Evolutionary conservation across 2,797 vertebrate species (phyloP).

Genomic region (Enteromius radiatus): DNA sequence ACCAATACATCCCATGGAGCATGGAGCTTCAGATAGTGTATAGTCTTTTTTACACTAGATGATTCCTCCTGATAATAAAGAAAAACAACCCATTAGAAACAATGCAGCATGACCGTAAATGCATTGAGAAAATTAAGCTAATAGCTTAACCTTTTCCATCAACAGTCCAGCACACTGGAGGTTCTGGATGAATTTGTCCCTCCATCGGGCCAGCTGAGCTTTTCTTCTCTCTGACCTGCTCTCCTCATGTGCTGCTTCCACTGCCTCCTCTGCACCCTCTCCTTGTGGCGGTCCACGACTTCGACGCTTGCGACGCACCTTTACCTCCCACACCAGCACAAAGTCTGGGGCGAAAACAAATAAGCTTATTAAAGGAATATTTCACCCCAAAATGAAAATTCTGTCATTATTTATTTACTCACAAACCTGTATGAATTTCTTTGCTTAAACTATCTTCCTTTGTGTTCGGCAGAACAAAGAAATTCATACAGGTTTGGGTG

Average conservation of each 20-base stretch:
- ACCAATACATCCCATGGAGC: conserved; percentile 80
- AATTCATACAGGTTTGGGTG: too few species aligned
- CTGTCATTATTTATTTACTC: too few species aligned
- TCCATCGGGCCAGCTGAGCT: conserved; percentile 72
- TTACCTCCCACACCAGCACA: conserved; percentile 81
- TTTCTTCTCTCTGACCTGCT: conserved; percentile 70
- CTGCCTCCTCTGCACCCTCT: conserved; percentile 26
- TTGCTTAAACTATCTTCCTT: too few species aligned
- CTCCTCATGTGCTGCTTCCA: conserved; percentile 53
- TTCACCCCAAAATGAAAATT: too few species aligned
- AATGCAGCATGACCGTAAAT: not conserved
- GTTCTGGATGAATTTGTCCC: conserved; percentile 78
- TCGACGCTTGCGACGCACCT: conserved; percentile 68
- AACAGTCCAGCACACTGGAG: conserved; percentile 73
- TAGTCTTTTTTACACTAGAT: conserved; percentile 73
- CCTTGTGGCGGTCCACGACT: conserved; percentile 54
- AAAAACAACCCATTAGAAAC: conserved; percentile 1
- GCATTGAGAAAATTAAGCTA: not conserved
- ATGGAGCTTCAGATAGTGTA: conserved; percentile 80
- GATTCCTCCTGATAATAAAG: conserved; percentile 74
- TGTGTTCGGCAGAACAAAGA: too few species aligned
- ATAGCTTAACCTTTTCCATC: conserved; percentile 77
- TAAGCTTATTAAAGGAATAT: not conserved
- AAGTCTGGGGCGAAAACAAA: conserved; percentile 72
- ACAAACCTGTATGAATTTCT: too few species aligned